These are phyloP conservation scores for Lasioglossum oenotherae DNA, from an alignment of 2,888 invertebrate species.

Conservation along the genomic window DNA sequence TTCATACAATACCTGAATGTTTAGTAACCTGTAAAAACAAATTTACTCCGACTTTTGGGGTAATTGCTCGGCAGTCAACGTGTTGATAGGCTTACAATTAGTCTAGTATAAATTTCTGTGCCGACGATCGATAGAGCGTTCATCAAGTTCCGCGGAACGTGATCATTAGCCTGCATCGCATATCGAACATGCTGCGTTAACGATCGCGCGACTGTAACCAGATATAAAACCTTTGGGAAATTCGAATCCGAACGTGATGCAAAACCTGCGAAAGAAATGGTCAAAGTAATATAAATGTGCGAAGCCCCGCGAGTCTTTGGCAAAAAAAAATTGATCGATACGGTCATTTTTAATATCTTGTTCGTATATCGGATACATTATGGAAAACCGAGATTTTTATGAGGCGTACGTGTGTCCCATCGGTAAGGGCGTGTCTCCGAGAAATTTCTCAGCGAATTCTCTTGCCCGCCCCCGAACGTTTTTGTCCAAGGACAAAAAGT, in stretches of 20 bases:
- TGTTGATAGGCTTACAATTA: not conserved
- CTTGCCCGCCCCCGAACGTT: constrained; percentile 4
- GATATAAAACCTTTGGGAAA: constrained; percentile 38
- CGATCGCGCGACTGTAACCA: constrained; percentile 17
- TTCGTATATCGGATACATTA: constrained; percentile 1
- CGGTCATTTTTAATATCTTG: not conserved
- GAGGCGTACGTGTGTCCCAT: not conserved
- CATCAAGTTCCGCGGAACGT: not conserved
- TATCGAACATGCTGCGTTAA: not conserved
- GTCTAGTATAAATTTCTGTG: not conserved
- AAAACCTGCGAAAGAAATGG: not conserved
- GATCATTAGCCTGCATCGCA: not conserved
- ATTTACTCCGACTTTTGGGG: no score
- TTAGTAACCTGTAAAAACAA: no score
- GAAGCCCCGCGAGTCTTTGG: not conserved
- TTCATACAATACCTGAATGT: no score
- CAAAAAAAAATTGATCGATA: constrained; percentile 10
- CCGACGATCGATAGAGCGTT: not conserved
- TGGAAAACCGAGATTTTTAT: not conserved
- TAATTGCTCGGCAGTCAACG: no score
- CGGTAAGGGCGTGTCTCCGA: not conserved
- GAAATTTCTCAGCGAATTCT: not conserved
- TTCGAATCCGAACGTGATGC: not conserved
- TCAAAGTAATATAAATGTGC: constrained; percentile 12
- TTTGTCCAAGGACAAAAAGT: not conserved